A percentile compares a stretch with the other conserved stretches of the same genome.
Evolutionary conservation across 2,888 invertebrate species (phyloP).

Genomic region (Scaeva pyrastri): DNA sequence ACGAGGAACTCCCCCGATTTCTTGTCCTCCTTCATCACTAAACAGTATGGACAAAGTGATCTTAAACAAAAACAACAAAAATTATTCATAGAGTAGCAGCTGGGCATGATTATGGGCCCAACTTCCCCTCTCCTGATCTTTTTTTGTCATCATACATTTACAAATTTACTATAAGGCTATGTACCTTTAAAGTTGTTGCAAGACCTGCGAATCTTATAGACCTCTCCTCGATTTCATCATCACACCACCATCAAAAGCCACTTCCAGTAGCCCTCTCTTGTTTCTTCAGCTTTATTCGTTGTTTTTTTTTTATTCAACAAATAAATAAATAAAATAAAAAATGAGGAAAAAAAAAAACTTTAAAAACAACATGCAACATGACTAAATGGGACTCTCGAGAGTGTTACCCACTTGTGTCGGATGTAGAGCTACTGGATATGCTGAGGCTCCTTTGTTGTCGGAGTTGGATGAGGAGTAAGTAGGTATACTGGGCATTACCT

Average conservation of each 20-base stretch:
- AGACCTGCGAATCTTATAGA: slow-evolving; percentile 16
- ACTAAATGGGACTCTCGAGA: slow-evolving; percentile 62
- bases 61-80: neutral
- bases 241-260: slow-evolving; percentile 31
- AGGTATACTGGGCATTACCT: too few species aligned
- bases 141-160: slow-evolving; percentile 18
- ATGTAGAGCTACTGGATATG: slow-evolving; percentile 38
- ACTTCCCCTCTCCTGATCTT: slow-evolving; percentile 11
- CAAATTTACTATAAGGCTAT: slow-evolving; percentile 4
- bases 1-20: slow-evolving; percentile 7
- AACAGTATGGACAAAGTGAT: slow-evolving; percentile 9
- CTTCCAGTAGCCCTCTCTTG: slow-evolving; percentile 23
- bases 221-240: slow-evolving; percentile 61
- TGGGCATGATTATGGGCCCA: slow-evolving; percentile 30
- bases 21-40: neutral
- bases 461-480: neutral
- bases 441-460: slow-evolving; percentile 31
- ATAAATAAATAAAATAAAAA: slow-evolving; percentile 21
- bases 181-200: slow-evolving; percentile 10
- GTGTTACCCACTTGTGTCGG: slow-evolving; percentile 52
- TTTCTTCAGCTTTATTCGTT: slow-evolving; percentile 27
- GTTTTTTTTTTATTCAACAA: neutral
- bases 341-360: slow-evolving; percentile 8
- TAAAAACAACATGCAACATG: slow-evolving; percentile 57
- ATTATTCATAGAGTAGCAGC: slow-evolving; percentile 24